These are phyloP conservation scores for Hyles lineata DNA, from an alignment of 2,888 invertebrate genomes.

Conservation along the genomic window DNA sequence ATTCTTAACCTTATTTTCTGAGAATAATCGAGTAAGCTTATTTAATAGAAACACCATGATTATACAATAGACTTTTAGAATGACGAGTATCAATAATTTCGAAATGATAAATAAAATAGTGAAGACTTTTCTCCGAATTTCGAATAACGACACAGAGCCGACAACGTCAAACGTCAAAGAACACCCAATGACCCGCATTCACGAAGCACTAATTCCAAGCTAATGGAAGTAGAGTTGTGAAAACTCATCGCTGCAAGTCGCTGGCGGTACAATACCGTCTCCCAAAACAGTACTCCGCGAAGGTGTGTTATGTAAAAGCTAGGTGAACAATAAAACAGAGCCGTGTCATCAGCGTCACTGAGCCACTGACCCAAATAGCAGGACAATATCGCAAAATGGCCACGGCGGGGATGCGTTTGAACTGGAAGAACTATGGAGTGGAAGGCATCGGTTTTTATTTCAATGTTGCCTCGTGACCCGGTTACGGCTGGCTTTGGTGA, in stretches of 20 bases:
- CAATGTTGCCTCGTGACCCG: background rate
- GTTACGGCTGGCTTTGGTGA: background rate
- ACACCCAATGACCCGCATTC: background rate
- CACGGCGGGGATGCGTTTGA: conserved; percentile 48
- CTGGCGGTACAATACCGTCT: conserved; percentile 35
- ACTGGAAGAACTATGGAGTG: conserved; percentile 38
- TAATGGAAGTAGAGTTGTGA: background rate
- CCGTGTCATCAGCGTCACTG: conserved; percentile 66
- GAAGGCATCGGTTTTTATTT: background rate
- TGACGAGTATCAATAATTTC: no score
- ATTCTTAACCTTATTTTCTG: no score
- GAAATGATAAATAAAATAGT: background rate
- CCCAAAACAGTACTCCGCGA: conserved; percentile 37
- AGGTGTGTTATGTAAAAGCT: conserved; percentile 57
- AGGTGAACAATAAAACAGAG: conserved; percentile 68
- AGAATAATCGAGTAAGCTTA: no score
- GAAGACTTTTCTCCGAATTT: no score
- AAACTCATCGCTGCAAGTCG: background rate
- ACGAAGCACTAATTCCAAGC: background rate
- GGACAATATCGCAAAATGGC: conserved; percentile 71
- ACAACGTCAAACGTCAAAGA: no score
- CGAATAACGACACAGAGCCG: no score
- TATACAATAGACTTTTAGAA: no score
- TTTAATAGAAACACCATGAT: no score
- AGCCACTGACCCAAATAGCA: conserved; percentile 78